Evolutionary conservation across 1,140 invertebrate genomes (phyloP), one percentile per base, ranked within the genome.

Genomic region (Ruditapes philippinarum): DNA sequence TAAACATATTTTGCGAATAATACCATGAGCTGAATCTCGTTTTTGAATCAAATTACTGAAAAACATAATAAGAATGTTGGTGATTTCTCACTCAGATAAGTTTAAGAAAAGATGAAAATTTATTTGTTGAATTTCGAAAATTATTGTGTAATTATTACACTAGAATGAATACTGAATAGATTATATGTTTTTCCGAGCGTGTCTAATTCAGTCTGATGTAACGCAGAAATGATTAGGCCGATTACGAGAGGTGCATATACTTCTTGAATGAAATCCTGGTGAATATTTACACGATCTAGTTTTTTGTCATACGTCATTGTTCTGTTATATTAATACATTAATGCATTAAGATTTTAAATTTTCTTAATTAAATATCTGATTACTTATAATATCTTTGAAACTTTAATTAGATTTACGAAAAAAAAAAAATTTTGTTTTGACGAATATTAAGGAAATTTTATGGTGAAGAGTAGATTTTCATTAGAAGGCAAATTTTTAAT

Each of bases 1-100:
- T 36, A 79, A 79, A 76, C 73, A 76, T 45, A 79, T 22, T 79
- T 5, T n/a, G 54, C n/a, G 76, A 38, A 25, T 7, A 79, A 54
- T 54, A 45, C 36, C 28, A 54, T 28, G 40, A 31, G 45, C 51
- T 79, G 54, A 51, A 14, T 33, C 11, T n/a, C 12, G 9, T 12
- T 12, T 73, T 19, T 45, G 38, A 1, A 28, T 62, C 42, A 45
- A 45, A 62, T n/a, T 62, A 28, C 19, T 62, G 57, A 62, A n/a
- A 19, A 28, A 28, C 25, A 1, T n/a, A 14, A 5, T 2, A 62
- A 62, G 9, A n/a, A 4, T 25, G 3, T 9, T n/a, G 25, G 28
- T 54, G 51, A 54, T 54, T 54, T 62, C 28, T n/a, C 7, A 19
- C 25, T 7, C 57, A 28, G 57, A 62, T 62, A 62, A 62, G 57